phyloP scores from a whole-genome alignment of 2,888 invertebrate genomes.

The Meliscaeva auricollis region DNA sequence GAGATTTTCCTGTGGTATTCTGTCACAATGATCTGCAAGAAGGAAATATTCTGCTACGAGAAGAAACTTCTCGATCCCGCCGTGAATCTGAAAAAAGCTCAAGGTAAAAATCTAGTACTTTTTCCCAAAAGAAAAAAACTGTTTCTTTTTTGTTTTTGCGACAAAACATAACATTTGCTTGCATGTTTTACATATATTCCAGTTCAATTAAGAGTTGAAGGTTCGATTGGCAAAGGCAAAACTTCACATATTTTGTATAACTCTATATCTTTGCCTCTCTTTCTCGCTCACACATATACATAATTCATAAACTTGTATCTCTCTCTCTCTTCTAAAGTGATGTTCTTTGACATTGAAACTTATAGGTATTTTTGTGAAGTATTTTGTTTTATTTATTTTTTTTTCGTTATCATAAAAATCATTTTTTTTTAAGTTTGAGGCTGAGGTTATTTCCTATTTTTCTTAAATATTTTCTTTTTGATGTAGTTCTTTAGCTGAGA shows the following conservation, averaged over 20 bases:
- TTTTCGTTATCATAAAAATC: slow-evolving; percentile 17
- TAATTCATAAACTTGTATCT: slow-evolving; percentile 44
- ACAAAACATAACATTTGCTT: slow-evolving; percentile 58
- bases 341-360: slow-evolving; percentile 46
- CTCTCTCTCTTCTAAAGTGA: slow-evolving; percentile 24
- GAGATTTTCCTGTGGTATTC: slow-evolving; percentile 93
- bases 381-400: slow-evolving; percentile 43
- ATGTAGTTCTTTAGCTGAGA: slow-evolving; percentile 62
- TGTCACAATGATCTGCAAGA: slow-evolving; percentile 98
- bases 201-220: slow-evolving; percentile 54
- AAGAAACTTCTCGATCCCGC: slow-evolving; percentile 79
- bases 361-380: slow-evolving; percentile 57
- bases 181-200: slow-evolving; percentile 59
- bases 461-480: slow-evolving; percentile 56
- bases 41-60: slow-evolving; percentile 87
- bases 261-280: background rate
- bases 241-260: slow-evolving; percentile 56
- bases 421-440: slow-evolving; percentile 37
- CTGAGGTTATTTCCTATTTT: slow-evolving; percentile 21
- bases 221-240: slow-evolving; percentile 46
- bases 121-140: too few relatives aligned
- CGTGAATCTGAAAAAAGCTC: slow-evolving; percentile 78
- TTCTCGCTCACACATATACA: slow-evolving; percentile 42
- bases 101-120: slow-evolving; percentile 72
- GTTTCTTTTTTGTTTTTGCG: background rate